Conservation (phyloP, 2,797 vertebrate genomes). For the Falco columbarius region DNA sequence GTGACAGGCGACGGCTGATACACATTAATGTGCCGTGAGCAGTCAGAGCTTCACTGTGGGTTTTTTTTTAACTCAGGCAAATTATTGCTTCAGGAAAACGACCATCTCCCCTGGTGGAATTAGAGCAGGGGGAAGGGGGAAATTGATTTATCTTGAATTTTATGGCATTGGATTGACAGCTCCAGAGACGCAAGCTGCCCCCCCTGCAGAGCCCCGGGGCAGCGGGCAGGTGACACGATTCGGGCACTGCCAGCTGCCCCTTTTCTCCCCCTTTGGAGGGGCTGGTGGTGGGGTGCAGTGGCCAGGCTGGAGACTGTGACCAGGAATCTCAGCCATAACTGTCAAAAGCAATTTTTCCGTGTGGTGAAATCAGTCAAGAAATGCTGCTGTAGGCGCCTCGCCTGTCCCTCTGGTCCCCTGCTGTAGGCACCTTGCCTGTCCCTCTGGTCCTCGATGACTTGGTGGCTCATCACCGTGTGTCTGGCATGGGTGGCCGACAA, state of each 20-base stretch:
- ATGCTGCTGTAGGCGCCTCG: accelerated
- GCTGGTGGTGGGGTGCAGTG: neutral
- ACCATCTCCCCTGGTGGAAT: neutral
- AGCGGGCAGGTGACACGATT: neutral
- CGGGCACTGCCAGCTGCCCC: neutral
- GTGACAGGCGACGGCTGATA: neutral
- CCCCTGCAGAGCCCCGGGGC: accelerated
- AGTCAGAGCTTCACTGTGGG: neutral
- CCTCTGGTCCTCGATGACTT: neutral
- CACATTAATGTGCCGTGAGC: conserved; percentile 37
- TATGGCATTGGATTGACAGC: neutral
- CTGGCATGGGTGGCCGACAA: neutral
- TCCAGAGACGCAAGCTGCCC: accelerated
- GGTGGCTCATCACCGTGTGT: neutral
- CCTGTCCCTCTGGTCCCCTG: accelerated
- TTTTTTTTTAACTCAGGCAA: neutral
- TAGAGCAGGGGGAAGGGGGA: neutral
- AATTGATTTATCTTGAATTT: conserved; percentile 26
- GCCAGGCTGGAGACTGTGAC: neutral
- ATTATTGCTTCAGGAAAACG: conserved; percentile 52
- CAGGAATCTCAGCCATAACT: neutral
- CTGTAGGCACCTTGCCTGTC: neutral
- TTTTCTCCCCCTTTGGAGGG: neutral
- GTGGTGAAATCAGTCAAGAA: neutral
- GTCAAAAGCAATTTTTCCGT: neutral